Conservation (phyloP, 2,797 vertebrate species). For the Coracias cyanogaster region DNA sequence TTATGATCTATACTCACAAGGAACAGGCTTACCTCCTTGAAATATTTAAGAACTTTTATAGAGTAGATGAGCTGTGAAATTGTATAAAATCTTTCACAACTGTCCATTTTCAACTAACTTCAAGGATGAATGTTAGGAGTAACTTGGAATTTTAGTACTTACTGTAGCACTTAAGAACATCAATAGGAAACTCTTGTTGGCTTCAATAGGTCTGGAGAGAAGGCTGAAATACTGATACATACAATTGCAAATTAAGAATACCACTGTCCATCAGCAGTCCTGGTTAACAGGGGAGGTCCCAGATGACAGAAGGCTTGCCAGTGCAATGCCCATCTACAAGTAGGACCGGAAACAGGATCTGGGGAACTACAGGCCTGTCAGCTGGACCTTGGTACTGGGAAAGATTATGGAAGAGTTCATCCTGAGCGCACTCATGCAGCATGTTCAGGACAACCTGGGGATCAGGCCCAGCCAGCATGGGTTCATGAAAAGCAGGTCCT, state of each 20-base stretch:
- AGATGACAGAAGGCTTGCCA: no score
- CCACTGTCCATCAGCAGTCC: no score
- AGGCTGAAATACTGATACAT: neutral
- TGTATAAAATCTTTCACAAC: neutral
- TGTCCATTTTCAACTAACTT: constrained; percentile 43
- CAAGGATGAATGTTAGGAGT: neutral
- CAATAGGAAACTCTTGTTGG: neutral
- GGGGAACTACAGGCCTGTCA: no score
- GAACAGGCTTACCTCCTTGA: neutral
- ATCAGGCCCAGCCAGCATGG: no score
- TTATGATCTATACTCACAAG: neutral
- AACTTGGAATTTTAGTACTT: neutral
- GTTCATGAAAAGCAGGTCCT: no score
- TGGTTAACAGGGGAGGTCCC: no score
- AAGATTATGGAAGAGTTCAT: no score
- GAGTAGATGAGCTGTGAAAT: constrained; percentile 39
- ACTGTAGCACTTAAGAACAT: neutral
- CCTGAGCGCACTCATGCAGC: no score
- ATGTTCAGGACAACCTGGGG: no score
- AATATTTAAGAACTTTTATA: constrained; percentile 18
- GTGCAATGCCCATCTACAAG: no score
- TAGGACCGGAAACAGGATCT: no score
- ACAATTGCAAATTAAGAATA: neutral
- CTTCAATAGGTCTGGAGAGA: neutral
- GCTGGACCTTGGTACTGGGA: no score